These are phyloP conservation scores for Pantherophis guttatus DNA, from an alignment of 2,113 vertebrate genomes.

Conservation along the genomic window DNA sequence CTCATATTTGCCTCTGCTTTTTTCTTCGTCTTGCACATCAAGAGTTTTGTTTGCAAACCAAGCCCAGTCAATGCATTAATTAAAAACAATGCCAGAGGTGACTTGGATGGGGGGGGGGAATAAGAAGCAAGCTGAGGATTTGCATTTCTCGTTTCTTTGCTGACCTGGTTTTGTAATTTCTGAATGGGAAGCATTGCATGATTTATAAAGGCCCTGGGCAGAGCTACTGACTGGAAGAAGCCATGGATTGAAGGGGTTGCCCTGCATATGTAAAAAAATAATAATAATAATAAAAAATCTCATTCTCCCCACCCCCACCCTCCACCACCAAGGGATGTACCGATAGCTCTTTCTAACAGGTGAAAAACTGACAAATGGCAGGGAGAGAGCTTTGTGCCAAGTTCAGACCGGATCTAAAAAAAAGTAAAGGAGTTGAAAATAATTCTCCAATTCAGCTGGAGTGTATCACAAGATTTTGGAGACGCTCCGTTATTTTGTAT, in stretches of 20 bases:
- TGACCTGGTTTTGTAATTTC: background rate
- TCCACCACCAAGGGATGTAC: too few species aligned
- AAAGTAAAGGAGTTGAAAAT: background rate
- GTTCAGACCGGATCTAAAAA: background rate
- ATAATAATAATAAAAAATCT: too few species aligned
- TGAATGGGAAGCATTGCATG: background rate
- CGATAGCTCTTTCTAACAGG: background rate
- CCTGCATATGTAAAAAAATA: background rate
- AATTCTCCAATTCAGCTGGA: background rate
- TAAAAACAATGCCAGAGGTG: background rate
- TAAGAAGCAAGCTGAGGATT: background rate
- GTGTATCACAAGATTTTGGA: too few species aligned
- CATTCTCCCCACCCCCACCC: too few species aligned
- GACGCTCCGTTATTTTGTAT: too few species aligned
- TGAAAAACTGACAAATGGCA: background rate
- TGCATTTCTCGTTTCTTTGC: background rate
- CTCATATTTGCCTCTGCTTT: background rate
- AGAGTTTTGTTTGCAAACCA: conserved; percentile 5
- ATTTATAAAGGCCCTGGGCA: background rate
- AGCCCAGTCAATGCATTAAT: background rate
- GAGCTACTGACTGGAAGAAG: background rate
- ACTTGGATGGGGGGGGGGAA: background rate
- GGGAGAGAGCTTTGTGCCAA: background rate
- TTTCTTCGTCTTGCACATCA: background rate
- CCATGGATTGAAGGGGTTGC: background rate